Base-by-base conservation (phyloP, 2,113 vertebrate species). In the Balaeniceps rex region DNA sequence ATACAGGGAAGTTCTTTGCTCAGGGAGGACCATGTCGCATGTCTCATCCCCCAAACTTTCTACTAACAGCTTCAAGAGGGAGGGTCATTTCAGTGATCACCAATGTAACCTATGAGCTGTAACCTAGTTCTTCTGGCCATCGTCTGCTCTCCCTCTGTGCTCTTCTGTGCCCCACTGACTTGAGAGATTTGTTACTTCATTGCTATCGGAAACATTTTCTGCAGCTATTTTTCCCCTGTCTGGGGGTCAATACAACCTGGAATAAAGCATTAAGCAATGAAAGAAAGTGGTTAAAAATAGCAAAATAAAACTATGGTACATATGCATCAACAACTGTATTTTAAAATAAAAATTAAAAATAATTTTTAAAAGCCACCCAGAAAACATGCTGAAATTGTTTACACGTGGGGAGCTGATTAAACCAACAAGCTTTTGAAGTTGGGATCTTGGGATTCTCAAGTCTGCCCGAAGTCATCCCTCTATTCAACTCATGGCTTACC, bases 331-430 rank as follows among this genome's bases (percentile, higher is more conserved):
- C 12, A 64, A 44, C 1, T 69, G 17, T 24, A 82, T 82, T 55
- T 52, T 36, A 82, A 88, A 90, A 87, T 17, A 9, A 68, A 24
- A 87, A 74, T 8, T 18, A 52, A 25, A 94, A 90, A 87, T 17
- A 9, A 68, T 21, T 68, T 63, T 44, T 46, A 70, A 77, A 83
- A 87, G 68, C 79, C 87, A 94, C 52, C n/a, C 90, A 96, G 93
- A 94, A 81, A 93, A 81, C 68, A 85, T 70, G 8, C 38, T 38
- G 29, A 68, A 72, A 81, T 44, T 94, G 46, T 96, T 97, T 96
- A 64, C 9, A 72, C 15, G 25, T 71, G 49, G 47, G 57, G 69
- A 89, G 63, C 29, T 86, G 54, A 90, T 85, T 88, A 92, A 90
- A 88, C 83, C 69, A 94, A 86, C 36, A 84, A 65, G 36, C 42